phyloP scores from a whole-genome alignment of 2,888 invertebrate species.

The Cordilura impudica region DNA sequence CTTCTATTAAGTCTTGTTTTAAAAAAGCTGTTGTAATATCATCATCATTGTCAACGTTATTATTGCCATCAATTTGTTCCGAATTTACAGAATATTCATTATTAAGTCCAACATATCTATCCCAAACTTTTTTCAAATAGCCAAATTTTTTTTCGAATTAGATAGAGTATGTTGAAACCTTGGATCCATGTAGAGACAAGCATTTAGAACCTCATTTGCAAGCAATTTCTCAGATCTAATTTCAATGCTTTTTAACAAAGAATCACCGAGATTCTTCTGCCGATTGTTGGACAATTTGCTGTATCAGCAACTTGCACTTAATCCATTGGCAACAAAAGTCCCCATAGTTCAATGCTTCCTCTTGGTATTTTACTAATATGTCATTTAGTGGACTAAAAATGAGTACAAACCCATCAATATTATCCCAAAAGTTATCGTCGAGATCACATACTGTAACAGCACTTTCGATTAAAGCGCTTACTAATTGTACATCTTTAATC shows the following conservation, averaged over 20 bases:
- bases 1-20: neutral
- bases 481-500: constrained; percentile 9
- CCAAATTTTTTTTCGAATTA: neutral
- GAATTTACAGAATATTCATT: neutral
- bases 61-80: neutral
- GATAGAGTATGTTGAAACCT: neutral
- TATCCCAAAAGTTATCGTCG: constrained; percentile 23
- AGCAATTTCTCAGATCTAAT: constrained; percentile 17
- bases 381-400: constrained; percentile 12
- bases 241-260: neutral
- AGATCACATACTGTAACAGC: constrained; percentile 11
- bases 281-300: constrained; percentile 5
- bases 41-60: neutral
- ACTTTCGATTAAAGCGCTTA: constrained; percentile 20
- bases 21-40: neutral
- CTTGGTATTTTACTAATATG: constrained; percentile 25
- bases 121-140: constrained; percentile 12
- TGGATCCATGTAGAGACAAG: constrained; percentile 36
- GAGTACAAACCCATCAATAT: neutral
- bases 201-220: neutral
- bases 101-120: neutral
- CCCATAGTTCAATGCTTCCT: constrained; percentile 22
- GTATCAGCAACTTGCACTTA: constrained; percentile 17
- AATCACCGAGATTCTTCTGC: neutral
- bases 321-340: constrained; percentile 44